Conservation (phyloP, 2,113 vertebrate genomes). For the Quiscalus mexicanus region DNA sequence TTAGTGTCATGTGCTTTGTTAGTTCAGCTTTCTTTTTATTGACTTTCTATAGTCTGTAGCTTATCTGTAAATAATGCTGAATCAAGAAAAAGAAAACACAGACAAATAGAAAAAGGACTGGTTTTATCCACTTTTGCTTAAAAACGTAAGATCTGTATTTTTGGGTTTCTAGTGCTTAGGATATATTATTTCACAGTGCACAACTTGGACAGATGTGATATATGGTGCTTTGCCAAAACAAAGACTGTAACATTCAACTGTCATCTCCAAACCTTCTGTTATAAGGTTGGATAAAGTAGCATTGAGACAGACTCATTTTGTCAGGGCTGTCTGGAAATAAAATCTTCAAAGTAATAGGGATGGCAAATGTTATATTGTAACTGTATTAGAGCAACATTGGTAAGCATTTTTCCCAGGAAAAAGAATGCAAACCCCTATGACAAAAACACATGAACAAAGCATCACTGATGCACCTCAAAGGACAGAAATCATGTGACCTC, state of each 20-base stretch:
- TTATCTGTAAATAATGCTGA: slow-evolving; percentile 31
- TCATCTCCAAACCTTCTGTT: neutral
- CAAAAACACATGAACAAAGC: neutral
- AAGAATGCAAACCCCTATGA: neutral
- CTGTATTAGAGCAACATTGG: neutral
- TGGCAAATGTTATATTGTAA: neutral
- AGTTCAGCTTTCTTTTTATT: neutral
- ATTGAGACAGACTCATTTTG: neutral
- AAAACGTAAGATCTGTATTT: neutral
- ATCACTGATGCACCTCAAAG: neutral
- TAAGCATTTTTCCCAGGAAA: neutral
- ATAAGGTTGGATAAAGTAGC: neutral
- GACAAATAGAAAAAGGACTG: neutral
- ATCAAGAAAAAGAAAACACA: neutral
- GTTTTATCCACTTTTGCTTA: neutral
- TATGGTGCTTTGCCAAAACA: neutral
- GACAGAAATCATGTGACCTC: neutral
- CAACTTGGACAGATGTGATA: neutral
- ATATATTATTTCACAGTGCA: neutral
- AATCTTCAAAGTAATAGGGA: neutral
- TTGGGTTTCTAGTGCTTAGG: neutral
- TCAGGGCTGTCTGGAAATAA: neutral
- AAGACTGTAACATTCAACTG: neutral
- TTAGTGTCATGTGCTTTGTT: neutral
- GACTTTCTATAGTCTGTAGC: neutral